phyloP scores from a whole-genome alignment of 2,888 invertebrate genomes.

The Stenoptilia bipunctidactyla region DNA sequence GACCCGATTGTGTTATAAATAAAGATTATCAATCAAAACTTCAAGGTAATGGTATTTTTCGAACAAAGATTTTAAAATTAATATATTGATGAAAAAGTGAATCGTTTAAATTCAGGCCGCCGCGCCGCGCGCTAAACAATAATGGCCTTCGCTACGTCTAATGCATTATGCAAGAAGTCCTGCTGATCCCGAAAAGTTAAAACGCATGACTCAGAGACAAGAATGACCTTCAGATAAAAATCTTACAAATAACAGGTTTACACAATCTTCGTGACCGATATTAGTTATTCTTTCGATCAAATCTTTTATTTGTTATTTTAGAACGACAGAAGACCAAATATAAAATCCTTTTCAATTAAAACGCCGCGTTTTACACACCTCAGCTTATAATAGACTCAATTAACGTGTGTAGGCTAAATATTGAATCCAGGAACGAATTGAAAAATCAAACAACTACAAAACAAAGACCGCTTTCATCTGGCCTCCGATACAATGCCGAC shows the following conservation, averaged over 20 bases:
- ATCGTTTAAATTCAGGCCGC: conserved; percentile 63
- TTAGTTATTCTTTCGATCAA: too few species aligned
- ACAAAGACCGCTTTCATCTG: conserved; percentile 57
- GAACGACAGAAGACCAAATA: too few species aligned
- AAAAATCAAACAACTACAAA: conserved; percentile 49
- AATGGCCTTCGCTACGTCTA: conserved; percentile 38
- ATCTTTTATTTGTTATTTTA: too few species aligned
- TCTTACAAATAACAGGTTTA: background rate
- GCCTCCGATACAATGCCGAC: conserved; percentile 48
- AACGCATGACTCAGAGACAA: conserved; percentile 19
- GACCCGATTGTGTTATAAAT: background rate
- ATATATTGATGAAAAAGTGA: conserved; percentile 9
- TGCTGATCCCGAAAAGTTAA: conserved; percentile 39
- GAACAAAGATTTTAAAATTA: conserved; percentile 23
- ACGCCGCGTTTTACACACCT: conserved; percentile 17
- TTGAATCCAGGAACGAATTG: conserved; percentile 31
- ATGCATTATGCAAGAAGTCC: conserved; percentile 58
- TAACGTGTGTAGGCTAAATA: conserved; percentile 22
- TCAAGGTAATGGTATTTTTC: background rate
- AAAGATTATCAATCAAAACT: conserved; percentile 1
- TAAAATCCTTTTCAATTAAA: too few species aligned
- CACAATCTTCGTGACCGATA: too few species aligned
- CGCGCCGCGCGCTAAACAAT: conserved; percentile 51
- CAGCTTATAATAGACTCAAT: conserved; percentile 25
- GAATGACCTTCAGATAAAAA: background rate